Evolutionary conservation across 2,888 invertebrate genomes (phyloP), one percentile per base, ranked within the genome.

Genomic region (Branchipolynoe longqiensis): DNA sequence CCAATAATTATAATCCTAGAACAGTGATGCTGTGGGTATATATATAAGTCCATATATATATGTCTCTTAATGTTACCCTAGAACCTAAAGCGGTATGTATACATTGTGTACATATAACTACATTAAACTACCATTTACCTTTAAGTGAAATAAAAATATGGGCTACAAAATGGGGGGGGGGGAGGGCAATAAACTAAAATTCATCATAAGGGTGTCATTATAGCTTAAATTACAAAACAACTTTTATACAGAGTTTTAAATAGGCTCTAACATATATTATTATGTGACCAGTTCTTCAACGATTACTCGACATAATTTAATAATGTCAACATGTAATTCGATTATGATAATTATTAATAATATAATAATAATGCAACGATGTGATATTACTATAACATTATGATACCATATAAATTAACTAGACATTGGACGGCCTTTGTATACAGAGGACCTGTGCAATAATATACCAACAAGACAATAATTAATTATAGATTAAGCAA

Each of bases 211-310:
- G 78, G 22, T 12, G 14, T 54, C 31, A 25, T 78, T n/a, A 25
- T 78, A 78, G 78, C 78, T 78, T 78, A 78, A 78, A 78, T 48
- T 78, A 78, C 48, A 54, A 78, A 78, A 78, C 54, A 78, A 78
- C 78, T 78, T 78, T 78, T 48, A 78, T 78, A 78, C 78, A 78
- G 78, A 41, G 78, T 78, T 54, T 78, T 78, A 78, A 54, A 78
- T 78, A 48, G 25, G 41, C 41, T 54, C 78, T 78, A 78, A 78
- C 78, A 78, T 78, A 78, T 69, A 69, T 69, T 69, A 69, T 78
- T 54, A 78, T 78, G 78, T 78, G 78, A 78, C 78, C 78, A 78
- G 78, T 54, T 78, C 28, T n/a, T 54, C 28, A 78, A 78, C 78
- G 28, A 78, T 78, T 78, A 48, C 38, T 78, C 28, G 41, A 78